Evolutionary conservation across 2,797 vertebrate genomes (phyloP).

Genomic region (Chrysolophus pictus): DNA sequence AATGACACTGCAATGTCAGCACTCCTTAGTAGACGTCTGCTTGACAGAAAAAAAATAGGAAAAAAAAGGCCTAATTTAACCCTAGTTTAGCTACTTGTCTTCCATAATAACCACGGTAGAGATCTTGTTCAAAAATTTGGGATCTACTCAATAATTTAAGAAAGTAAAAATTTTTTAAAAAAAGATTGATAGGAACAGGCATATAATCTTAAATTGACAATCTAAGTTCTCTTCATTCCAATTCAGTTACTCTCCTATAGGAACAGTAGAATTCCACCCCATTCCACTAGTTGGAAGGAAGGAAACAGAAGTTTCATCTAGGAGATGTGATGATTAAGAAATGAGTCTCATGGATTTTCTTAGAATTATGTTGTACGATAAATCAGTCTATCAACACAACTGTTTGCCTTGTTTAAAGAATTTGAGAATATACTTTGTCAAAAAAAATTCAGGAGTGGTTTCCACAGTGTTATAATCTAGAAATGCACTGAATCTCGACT

Average conservation of each 20-base stretch:
- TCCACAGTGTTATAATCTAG: neutral
- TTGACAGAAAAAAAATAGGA: neutral
- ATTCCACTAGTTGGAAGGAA: neutral
- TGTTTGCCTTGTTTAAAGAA: neutral
- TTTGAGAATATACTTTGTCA: neutral
- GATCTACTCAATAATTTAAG: neutral
- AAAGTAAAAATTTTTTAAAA: neutral
- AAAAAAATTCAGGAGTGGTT: neutral
- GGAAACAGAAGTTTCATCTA: neutral
- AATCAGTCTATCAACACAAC: neutral
- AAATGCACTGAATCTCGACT: neutral
- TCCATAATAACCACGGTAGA: neutral
- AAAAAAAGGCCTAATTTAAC: neutral
- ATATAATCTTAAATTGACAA: neutral
- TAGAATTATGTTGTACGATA: neutral
- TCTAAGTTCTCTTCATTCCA: neutral
- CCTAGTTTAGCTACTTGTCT: neutral
- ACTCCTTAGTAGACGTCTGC: neutral
- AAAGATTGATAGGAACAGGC: neutral
- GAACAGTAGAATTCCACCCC: neutral
- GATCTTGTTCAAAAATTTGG: neutral
- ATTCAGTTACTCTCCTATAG: neutral
- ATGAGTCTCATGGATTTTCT: neutral
- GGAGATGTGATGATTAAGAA: neutral
- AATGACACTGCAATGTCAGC: neutral